Base-by-base conservation (phyloP, 1,140 invertebrate species). In the Schlechtendalia chinensis region DNA sequence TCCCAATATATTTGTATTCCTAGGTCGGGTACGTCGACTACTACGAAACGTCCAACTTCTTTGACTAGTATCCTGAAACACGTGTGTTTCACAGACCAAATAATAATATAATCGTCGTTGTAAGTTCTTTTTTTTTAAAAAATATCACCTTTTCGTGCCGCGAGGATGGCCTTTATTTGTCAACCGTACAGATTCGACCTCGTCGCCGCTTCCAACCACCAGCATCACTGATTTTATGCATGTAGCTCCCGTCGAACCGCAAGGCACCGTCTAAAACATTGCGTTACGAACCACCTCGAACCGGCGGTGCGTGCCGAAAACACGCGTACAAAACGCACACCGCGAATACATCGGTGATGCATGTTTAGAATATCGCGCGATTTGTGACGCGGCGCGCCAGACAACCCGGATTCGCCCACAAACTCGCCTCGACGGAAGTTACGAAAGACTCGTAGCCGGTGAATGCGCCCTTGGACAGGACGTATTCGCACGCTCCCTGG, bases 1-100 rank as follows among this genome's bases (percentile, higher is more conserved):
- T 97, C 95, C 95, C 95, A 97, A 83, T 94, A 92, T 0, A 97
- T 83, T 53, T 91, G 91, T 45, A 96, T 84, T 24, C 93, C 94
- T 12, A 94, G 85, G 29, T 92, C 90, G 1, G 90, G 89, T 0
- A 93, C 91, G 82, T 95, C 93, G 3, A 94, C 87, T 83, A 94
- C 92, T 8, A 94, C 88, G 85, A 92, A 96, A 1, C 54, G 8
- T 0, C 93, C 94, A 27, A 89, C 88, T 82, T 89, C 86, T 59
- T 90, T 86, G 3, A 90, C 85, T 1, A 85, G 86, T 27, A 92
- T 88, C 67, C 85, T 86, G 58, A 67, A 83, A 83, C 81, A 72
- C 32, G 32, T 65, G 17, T 77, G 74, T 12, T 85, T 85, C 17
- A 85, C 80, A 67, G 22, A 45, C 54, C 24, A 54, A 58, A 59